phyloP scores from a whole-genome alignment of 1,140 invertebrate species.

The Hycleus phaleratus region DNA sequence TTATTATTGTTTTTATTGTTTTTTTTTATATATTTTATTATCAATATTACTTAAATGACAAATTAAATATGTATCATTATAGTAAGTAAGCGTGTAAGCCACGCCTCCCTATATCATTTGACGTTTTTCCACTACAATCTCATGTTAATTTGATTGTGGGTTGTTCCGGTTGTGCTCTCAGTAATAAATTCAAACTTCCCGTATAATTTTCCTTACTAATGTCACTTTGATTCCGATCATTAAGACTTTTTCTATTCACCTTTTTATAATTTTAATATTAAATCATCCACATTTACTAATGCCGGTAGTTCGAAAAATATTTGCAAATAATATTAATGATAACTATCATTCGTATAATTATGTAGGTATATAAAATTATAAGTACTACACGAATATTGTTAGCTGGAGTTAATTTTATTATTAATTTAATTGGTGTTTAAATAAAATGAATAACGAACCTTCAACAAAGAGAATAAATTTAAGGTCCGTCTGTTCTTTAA shows the following conservation, averaged over 20 bases:
- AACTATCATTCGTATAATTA: too few relatives aligned
- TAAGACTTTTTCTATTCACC: conserved; percentile 10
- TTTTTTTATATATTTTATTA: conserved; percentile 5
- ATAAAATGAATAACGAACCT: too few relatives aligned
- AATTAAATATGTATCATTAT: conserved; percentile 16
- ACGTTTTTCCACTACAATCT: conserved; percentile 15
- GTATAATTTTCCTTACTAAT: conserved; percentile 15
- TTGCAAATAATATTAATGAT: too few relatives aligned
- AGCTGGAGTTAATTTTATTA: too few relatives aligned
- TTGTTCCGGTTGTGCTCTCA: conserved; percentile 16
- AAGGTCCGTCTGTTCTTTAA: too few relatives aligned
- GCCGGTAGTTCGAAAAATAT: too few relatives aligned
- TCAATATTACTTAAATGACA: conserved; percentile 15
- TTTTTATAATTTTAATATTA: conserved; percentile 4
- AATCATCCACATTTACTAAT: conserved; percentile 2
- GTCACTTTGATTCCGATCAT: conserved; percentile 15
- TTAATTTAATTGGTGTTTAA: too few relatives aligned
- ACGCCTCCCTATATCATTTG: conserved; percentile 15
- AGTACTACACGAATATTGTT: too few relatives aligned
- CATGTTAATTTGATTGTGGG: conserved; percentile 16
- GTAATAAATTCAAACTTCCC: conserved; percentile 16
- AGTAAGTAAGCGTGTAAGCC: conserved; percentile 15
- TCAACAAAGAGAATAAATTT: too few relatives aligned
- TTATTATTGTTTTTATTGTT: conserved; percentile 11
- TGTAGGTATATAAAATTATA: too few relatives aligned